A percentile compares a stretch with the other conserved stretches of the same genome.
Evolutionary conservation across 1,140 invertebrate genomes (phyloP).

Genomic region (Chionoecetes opilio): DNA sequence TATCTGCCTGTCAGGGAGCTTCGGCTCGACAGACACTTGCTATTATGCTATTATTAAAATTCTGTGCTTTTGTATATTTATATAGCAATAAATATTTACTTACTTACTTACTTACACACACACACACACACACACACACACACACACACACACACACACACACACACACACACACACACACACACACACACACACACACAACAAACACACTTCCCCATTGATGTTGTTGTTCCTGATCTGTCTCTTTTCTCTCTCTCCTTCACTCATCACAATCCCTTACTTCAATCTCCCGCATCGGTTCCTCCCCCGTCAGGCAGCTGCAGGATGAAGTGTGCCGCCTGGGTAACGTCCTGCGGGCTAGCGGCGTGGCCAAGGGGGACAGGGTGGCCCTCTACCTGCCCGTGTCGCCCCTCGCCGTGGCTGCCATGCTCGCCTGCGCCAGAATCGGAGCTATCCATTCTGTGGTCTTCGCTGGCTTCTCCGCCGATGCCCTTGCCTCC

Average conservation of each 20-base stretch:
- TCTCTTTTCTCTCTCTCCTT: not conserved
- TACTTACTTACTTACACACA: no score
- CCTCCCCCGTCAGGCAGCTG: constrained; percentile 77
- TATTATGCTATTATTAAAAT: no score
- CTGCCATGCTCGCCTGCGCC: constrained; percentile 85
- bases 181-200: no score
- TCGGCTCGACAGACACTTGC: no score
- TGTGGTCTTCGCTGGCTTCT: constrained; percentile 88
- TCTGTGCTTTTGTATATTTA: no score
- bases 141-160: no score
- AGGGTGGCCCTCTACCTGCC: constrained; percentile 86
- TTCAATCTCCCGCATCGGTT: not conserved
- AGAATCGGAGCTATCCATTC: constrained; percentile 86
- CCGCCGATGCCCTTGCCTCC: constrained; percentile 85
- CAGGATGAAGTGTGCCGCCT: constrained; percentile 84
- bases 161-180: no score
- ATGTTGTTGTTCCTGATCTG: not conserved
- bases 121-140: no score
- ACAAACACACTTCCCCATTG: not conserved
- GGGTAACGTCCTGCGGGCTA: constrained; percentile 83
- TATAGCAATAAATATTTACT: no score
- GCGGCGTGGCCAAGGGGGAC: constrained; percentile 85
- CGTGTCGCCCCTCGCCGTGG: constrained; percentile 84
- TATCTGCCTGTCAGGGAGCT: no score
- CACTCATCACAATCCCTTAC: no score